Base-by-base conservation (phyloP, 2,797 vertebrate species). In the Poecilia gillii region DNA sequence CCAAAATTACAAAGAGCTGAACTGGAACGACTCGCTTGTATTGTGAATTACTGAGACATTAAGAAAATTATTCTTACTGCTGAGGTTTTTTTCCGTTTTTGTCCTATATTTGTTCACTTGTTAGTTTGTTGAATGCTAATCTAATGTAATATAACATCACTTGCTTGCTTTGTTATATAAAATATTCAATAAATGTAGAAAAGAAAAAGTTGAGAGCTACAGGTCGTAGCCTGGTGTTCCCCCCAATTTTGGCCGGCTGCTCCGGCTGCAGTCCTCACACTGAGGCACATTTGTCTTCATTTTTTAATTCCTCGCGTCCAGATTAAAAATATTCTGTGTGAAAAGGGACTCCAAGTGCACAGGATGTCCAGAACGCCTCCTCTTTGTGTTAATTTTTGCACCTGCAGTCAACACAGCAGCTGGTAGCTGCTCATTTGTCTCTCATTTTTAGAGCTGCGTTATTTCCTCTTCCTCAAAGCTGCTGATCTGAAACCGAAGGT, bases 341-440 rank as follows among this genome's bases (percentile, higher is more conserved):
- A 28, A 46, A 18, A 46, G 23, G 25, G 68, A 45, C 68, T 71
- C 68, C 25, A 71, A 16, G 16, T 3, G 25, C 41, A 46, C 68
- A 72, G 43, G n/a, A 31, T 46, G 68, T 72, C 16, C 68, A 72
- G 41, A 46, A 72, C 14, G 68, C 68, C 68, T 8, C 68, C 43
- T 46, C 43, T 72, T 72, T 72, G 68, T 72, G 68, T 72, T 72
- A 45, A 2, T 36, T 53, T 39, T 53, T 73, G 49, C 47, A 36
- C 46, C 33, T 73, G 23, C 14, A 55, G 72, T 53, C 28, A 16
- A 49, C 33, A 36, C 81, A 59, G 77, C 5, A 47, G 18, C 49
- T 51, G 31, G 33, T 51, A 39, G 72, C 72, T 39, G 46, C 72
- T 39, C 72, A n/a, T 39, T 51, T 51, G 47, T 53, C 49, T 51